Evolutionary conservation across 2,888 invertebrate genomes (phyloP), one percentile per base, ranked within the genome.

Genomic region (Muscina levida): DNA sequence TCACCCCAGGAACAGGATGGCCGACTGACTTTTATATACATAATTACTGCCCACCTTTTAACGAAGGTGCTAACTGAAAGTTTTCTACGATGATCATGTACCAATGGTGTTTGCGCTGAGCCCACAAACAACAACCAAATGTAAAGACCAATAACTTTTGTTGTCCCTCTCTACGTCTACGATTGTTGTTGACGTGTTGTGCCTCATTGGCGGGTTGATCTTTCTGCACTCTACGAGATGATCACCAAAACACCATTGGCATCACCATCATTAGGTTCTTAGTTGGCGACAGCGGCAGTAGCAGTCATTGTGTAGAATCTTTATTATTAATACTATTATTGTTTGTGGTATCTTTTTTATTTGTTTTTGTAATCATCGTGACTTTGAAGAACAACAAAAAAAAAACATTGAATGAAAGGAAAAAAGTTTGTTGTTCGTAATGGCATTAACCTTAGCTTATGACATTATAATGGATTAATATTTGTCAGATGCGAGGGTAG

Each of bases 371-470:
- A 71, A 67, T 51, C 48, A 76, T 72, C 8, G 4, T 8, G 71
- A 71, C 74, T 65, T n/a, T 57, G n/a, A 67, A 62, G n/a, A 42
- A n/a, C 2, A 5, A 8, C 4, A 31, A 31, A 31, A 31, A 8
- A 31, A 31, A 5, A 31, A 5, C 31, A n/a, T n/a, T n/a, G n/a
- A n/a, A n/a, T n/a, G n/a, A n/a, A n/a, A n/a, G n/a, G n/a, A n/a
- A n/a, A n/a, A n/a, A n/a, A n/a, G n/a, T n/a, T n/a, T n/a, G n/a
- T n/a, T 46, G 22, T 72, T 72, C 22, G 56, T 13, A 72, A 72
- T 46, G 81, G 10, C 71, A 77, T 72, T 74, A 72, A 74, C 73
- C 74, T 77, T 74, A 72, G 53, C 62, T 24, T 77, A 62, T 71
- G 76, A 72, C 76, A 78, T 70, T 73, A 57, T 53, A 37, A 22